Base-by-base conservation (phyloP, 2,113 vertebrate genomes). In the Chitala chitala region DNA sequence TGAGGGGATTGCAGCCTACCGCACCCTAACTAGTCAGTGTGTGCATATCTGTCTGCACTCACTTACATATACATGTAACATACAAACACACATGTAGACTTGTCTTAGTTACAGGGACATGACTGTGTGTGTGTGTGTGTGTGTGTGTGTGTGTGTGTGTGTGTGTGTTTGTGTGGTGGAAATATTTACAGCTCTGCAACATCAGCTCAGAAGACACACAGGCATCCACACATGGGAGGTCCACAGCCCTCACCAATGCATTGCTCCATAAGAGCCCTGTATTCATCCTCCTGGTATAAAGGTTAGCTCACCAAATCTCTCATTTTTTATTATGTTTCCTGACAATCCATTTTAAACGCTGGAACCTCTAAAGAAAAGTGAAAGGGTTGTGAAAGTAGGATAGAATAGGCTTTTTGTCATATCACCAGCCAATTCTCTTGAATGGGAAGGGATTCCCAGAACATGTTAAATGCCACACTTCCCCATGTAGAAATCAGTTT, bases 251-350 rank as follows among this genome's bases (percentile, higher is more conserved):
- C 3, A 5, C 40, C 22, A 3, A 42, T 26, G 42, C 40, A n/a
- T 24, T 42, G 6, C 46, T 42, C 64, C 46, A 42, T 46, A 48
- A 68, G 64, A 44, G 15, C 42, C 42, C 7, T 46, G 17, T 38
- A 26, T 68, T 68, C 64, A 68, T 68, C 40, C 40, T 22, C 64
- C 22, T 46, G 64, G 40, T 68, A 22, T 68, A 68, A 68, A 46
- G 22, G 64, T 66, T 38, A 66, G 42, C 64, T 68, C 64, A 68
- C 46, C 42, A 48, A 46, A 29, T 46, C 24, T 38, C 64, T 46
- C 64, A 38, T 48, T 26, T 68, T n/a, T 68, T 68, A 46, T 29
- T 26, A 13, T 24, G 10, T 5, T 44, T n/a, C 42, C 42, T 26
- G 9, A n/a, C 22, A 46, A 46, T 68, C 64, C 38, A 48, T 68